A percentile compares a stretch with the other conserved stretches of the same genome.
Conservation (phyloP, 2,113 vertebrate species). For the Pelvicachromis taeniatus region DNA sequence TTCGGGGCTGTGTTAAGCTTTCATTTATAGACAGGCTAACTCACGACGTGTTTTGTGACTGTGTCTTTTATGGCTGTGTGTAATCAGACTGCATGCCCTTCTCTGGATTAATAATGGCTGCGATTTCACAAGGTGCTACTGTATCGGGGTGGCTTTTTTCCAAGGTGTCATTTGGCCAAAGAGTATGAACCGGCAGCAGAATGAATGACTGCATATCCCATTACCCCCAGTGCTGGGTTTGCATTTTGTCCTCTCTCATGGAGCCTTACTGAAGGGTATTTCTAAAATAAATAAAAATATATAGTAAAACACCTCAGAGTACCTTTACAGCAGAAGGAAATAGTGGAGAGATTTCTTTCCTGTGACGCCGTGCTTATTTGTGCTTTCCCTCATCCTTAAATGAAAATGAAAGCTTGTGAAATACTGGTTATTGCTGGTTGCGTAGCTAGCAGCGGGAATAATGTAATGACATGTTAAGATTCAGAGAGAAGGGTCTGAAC, state of each 20-base stretch:
- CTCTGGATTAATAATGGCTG: slow-evolving; percentile 57
- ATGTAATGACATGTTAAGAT: slow-evolving; percentile 58
- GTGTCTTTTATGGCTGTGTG: slow-evolving; percentile 37
- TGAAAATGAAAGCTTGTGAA: slow-evolving; percentile 26
- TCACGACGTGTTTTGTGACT: slow-evolving; percentile 17
- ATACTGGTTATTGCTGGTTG: slow-evolving; percentile 21
- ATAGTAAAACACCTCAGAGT: not conserved
- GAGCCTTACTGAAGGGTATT: slow-evolving; percentile 50
- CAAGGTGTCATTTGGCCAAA: slow-evolving; percentile 65
- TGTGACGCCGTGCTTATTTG: slow-evolving; percentile 18
- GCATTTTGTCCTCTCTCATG: slow-evolving; percentile 56
- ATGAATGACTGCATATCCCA: slow-evolving; percentile 70
- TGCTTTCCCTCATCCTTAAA: slow-evolving; percentile 18
- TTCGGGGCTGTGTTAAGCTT: not conserved
- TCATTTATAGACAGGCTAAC: slow-evolving; percentile 15
- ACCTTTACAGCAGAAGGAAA: slow-evolving; percentile 23
- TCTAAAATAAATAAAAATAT: not conserved
- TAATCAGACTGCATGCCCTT: slow-evolving; percentile 58
- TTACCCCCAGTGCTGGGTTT: slow-evolving; percentile 63
- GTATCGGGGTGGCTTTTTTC: slow-evolving; percentile 48
- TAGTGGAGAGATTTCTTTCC: slow-evolving; percentile 10
- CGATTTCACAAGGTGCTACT: slow-evolving; percentile 59
- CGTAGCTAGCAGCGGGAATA: slow-evolving; percentile 40
- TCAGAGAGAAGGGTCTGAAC: slow-evolving; percentile 29
- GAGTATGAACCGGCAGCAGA: slow-evolving; percentile 59